Percentiles rank a stretch among this genome's conserved stretches.
These are phyloP conservation scores for Entosphenus tridentatus DNA, from an alignment of 2,113 vertebrate genomes.

Conservation along the genomic window DNA sequence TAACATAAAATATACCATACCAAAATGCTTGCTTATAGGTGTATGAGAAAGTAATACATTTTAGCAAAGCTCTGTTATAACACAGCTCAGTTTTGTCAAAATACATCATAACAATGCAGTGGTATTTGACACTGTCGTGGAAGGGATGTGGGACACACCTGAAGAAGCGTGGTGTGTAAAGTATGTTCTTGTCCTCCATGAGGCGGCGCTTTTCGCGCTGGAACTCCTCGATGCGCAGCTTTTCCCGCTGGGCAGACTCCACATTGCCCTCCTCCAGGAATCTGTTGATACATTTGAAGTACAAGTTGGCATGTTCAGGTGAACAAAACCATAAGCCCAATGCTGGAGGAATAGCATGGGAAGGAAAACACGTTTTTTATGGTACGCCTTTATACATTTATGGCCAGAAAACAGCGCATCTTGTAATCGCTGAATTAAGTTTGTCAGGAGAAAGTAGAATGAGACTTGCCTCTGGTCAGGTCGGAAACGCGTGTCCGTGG, in stretches of 20 bases:
- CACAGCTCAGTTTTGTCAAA: too few species aligned
- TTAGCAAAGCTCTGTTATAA: too few species aligned
- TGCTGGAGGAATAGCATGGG: too few species aligned
- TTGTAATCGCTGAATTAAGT: not conserved
- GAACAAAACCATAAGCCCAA: not conserved
- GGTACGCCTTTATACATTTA: not conserved
- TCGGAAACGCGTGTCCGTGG: slow-evolving; percentile 73
- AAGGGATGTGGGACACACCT: slow-evolving; percentile 25
- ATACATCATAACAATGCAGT: too few species aligned
- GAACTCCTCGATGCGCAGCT: slow-evolving; percentile 80
- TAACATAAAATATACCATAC: too few species aligned
- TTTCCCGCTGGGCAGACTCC: slow-evolving; percentile 59
- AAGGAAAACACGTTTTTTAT: too few species aligned
- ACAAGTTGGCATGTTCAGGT: not conserved
- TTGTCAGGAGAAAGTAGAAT: not conserved
- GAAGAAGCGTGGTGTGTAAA: slow-evolving; percentile 75
- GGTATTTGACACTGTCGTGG: too few species aligned
- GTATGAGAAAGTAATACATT: too few species aligned
- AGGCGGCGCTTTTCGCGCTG: slow-evolving; percentile 58
- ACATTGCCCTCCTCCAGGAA: slow-evolving; percentile 74
- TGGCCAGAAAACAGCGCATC: not conserved
- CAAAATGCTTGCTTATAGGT: too few species aligned
- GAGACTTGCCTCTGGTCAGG: slow-evolving; percentile 71
- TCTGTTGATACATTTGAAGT: slow-evolving; percentile 19
- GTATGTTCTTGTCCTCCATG: slow-evolving; percentile 66